Conservation (phyloP, 2,113 vertebrate species). For the Tyrannus savana region DNA sequence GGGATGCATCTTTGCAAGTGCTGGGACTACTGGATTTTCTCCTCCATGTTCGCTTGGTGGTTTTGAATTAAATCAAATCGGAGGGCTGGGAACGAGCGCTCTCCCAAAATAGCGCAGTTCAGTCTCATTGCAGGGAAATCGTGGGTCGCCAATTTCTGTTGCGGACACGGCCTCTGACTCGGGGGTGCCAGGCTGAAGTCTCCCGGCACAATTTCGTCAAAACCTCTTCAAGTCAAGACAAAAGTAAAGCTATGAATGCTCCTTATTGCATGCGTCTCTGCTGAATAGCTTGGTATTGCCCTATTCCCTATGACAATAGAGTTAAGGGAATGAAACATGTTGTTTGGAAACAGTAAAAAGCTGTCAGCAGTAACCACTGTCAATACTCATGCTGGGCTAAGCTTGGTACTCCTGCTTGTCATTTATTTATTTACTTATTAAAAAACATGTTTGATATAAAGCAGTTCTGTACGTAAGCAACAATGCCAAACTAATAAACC, state of each 20-base stretch:
- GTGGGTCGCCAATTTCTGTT: background rate
- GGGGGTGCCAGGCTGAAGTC: conserved; percentile 1
- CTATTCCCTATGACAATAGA: conserved; percentile 59
- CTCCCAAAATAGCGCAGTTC: background rate
- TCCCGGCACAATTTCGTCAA: conserved; percentile 15
- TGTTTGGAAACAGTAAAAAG: conserved; percentile 65
- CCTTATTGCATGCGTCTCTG: background rate
- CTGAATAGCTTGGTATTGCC: conserved; percentile 44
- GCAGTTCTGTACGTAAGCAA: background rate
- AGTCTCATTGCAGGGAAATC: background rate
- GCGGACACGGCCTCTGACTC: background rate
- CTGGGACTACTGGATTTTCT: background rate
- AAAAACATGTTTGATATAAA: conserved; percentile 27
- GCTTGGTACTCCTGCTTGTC: conserved; percentile 43
- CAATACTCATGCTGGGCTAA: conserved; percentile 51
- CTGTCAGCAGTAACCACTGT: conserved; percentile 62
- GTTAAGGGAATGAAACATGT: conserved; percentile 64
- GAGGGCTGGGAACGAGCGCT: background rate
- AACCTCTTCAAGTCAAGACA: conserved; percentile 47
- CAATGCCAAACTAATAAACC: conserved; percentile 44
- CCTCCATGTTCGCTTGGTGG: background rate
- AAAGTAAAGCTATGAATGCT: conserved; percentile 15
- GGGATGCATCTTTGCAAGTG: background rate
- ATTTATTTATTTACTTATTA: conserved; percentile 60
- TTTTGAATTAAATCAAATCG: background rate